phyloP scores from a whole-genome alignment of 2,113 vertebrate genomes.

The Cranoglanis bouderius region DNA sequence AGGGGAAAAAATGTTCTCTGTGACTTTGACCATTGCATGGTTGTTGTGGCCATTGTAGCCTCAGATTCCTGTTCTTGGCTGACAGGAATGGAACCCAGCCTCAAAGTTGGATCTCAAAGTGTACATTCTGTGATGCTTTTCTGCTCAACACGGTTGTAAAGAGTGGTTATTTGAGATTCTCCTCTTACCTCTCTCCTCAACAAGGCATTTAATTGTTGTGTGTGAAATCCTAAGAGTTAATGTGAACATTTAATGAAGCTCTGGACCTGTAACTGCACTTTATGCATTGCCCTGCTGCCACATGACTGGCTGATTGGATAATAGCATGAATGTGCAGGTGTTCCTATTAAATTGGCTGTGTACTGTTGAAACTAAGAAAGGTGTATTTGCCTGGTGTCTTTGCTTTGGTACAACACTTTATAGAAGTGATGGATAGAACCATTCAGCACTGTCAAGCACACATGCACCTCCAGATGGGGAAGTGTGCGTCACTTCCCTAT shows the following conservation, averaged over 20 bases:
- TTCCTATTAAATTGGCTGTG: not conserved
- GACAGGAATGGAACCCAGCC: not conserved
- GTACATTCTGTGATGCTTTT: not conserved
- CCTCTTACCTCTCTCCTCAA: not conserved
- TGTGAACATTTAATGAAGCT: not conserved
- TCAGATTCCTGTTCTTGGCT: too few species aligned
- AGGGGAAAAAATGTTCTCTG: too few species aligned
- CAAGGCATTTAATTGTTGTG: too few species aligned
- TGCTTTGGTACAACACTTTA: not conserved
- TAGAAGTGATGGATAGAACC: constrained; percentile 15
- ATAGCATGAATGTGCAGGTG: not conserved
- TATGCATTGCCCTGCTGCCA: not conserved
- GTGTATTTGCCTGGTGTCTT: constrained; percentile 15
- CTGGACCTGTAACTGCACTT: not conserved
- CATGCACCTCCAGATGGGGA: too few species aligned
- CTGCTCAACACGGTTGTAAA: not conserved
- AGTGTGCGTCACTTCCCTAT: too few species aligned
- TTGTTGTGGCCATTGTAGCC: too few species aligned
- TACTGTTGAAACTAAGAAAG: not conserved
- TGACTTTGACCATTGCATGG: too few species aligned
- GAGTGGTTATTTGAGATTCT: not conserved
- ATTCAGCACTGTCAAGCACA: constrained; percentile 10
- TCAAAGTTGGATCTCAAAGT: not conserved
- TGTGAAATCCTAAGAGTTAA: too few species aligned
- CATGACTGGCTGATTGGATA: not conserved